These are phyloP conservation scores for Cotesia glomerata DNA, from an alignment of 1,140 invertebrate genomes.

Conservation along the genomic window DNA sequence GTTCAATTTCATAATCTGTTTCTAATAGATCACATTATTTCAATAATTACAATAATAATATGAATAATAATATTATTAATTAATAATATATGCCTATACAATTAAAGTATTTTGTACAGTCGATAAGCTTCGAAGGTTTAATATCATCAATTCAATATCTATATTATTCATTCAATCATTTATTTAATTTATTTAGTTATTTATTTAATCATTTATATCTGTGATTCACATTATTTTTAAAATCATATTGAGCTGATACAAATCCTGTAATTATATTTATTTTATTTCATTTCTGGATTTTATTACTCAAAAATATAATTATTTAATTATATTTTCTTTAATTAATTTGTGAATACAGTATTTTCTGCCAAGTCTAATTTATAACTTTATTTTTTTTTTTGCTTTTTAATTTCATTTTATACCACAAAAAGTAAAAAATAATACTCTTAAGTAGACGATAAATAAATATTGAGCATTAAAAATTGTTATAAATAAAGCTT, in stretches of 20 bases:
- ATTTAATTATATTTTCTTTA: neutral
- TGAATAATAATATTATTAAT: conserved; percentile 25
- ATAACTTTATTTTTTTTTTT: neutral
- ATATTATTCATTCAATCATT: conserved; percentile 26
- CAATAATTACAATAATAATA: conserved; percentile 43
- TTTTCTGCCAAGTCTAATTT: neutral
- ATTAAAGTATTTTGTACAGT: conserved; percentile 56
- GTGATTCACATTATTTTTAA: neutral
- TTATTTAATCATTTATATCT: conserved; percentile 12
- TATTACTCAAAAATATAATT: neutral
- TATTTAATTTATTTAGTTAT: conserved; percentile 31
- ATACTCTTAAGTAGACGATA: conserved; percentile 4
- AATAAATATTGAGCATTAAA: conserved; percentile 41
- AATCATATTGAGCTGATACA: neutral
- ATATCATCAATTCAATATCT: conserved; percentile 32
- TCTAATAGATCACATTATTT: conserved; percentile 40
- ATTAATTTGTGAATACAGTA: neutral
- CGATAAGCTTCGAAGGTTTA: conserved; percentile 48
- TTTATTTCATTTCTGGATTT: neutral
- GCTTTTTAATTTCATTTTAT: neutral
- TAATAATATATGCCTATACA: conserved; percentile 42
- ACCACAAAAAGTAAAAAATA: neutral
- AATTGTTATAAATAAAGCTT: conserved; percentile 7
- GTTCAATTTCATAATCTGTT: conserved; percentile 24
- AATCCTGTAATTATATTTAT: neutral